Base-by-base conservation (phyloP, 2,113 vertebrate genomes). In the Arothron firmamentum region DNA sequence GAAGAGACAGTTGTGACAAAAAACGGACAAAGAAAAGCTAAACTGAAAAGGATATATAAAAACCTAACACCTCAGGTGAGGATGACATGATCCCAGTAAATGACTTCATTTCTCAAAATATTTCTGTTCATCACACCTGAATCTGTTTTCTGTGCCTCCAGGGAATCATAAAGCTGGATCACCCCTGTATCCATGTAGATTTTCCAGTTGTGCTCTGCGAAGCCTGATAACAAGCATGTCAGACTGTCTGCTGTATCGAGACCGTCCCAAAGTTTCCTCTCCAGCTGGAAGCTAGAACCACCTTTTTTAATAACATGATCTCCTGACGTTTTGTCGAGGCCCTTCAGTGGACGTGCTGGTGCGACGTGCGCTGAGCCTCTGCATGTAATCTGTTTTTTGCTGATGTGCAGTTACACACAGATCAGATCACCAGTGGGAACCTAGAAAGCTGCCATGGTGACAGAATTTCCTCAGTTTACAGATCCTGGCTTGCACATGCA, bases 171-270 rank as follows among this genome's bases (percentile, higher is more conserved):
- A 95, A 93, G 89, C 88, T 98, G 90, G 95, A 98, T 76, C 90
- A 92, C 75, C 97, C 97, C 52, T 93, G 93, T 81, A 95, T 99
- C 88, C 96, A 98, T 19, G 96, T 96, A 89, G 97, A 98, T 89
- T 99, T 98, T 84, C 97, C 97, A 0, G 89, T 99, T 74, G 93
- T 99, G 85, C 92, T 99, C 83, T 99, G 95, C 58, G 97, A 98
- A 90, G 91, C 94, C 84, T 98, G 94, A 98, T 64, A 65, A 62
- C 66, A 59, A 52, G 70, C 66, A 55, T 68, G 61, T 79, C 70
- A 41, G 49, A 80, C 62, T 55, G 50, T 67, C 71, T 59, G 71
- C 82, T 58, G 75, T 64, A 81, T 87, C 79, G 80, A 82, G 73
- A 83, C 84, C 82, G 70, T 87, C 85, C 85, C 56, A 62, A 62